Evolutionary conservation across 2,797 vertebrate species (phyloP).

Genomic region (Taeniopygia guttata): DNA sequence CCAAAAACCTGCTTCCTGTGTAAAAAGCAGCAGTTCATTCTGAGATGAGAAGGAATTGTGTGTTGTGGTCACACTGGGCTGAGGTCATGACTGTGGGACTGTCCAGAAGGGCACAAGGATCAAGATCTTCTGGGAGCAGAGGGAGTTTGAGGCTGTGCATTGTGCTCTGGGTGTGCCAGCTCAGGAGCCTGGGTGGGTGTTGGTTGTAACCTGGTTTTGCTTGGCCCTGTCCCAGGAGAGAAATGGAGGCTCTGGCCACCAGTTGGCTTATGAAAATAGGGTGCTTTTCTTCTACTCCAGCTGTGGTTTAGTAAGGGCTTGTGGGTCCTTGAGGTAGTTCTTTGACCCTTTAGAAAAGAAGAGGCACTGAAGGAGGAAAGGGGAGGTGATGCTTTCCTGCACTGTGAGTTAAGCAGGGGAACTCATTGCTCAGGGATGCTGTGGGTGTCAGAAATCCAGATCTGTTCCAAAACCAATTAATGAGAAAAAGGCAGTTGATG

Average conservation of each 20-base stretch:
- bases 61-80: background rate
- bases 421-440: background rate
- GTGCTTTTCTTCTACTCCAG: background rate
- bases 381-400: background rate
- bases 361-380: background rate
- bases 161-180: background rate
- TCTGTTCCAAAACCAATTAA: background rate
- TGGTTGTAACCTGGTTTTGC: background rate
- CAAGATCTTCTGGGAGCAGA: background rate
- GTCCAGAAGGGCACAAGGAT: rapidly evolving
- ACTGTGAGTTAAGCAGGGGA: background rate
- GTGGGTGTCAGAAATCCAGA: background rate
- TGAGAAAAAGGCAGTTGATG: background rate
- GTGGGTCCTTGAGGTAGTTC: background rate
- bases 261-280: background rate
- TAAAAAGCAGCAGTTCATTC: background rate
- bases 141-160: background rate
- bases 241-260: background rate
- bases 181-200: background rate
- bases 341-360: background rate
- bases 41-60: background rate
- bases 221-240: background rate
- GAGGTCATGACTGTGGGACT: background rate
- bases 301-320: background rate
- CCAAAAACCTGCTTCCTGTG: background rate